Percentiles rank a stretch among this genome's conserved stretches.
Evolutionary conservation across 2,113 vertebrate genomes (phyloP).

Genomic region (Ardeotis arabs): DNA sequence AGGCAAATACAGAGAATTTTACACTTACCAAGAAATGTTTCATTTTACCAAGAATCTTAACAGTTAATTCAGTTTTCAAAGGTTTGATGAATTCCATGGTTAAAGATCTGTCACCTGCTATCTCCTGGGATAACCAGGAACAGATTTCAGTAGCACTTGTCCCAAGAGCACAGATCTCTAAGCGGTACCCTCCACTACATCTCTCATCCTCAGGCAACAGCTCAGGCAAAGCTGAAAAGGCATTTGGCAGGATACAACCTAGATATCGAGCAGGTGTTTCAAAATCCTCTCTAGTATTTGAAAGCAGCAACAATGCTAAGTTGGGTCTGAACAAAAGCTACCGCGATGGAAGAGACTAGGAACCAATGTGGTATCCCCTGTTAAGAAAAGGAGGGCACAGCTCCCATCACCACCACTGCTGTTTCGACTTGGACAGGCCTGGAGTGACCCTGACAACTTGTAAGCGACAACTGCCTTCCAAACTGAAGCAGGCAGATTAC

Average conservation of each 20-base stretch:
- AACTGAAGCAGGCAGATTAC: not conserved
- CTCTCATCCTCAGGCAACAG: not conserved
- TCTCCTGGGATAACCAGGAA: not conserved
- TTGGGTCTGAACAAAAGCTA: not conserved
- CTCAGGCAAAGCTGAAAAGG: not conserved
- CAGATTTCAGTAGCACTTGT: not conserved
- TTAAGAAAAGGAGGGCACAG: not conserved
- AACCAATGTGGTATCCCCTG: not conserved
- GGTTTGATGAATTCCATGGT: not conserved
- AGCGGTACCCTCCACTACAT: not conserved
- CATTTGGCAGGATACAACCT: not conserved
- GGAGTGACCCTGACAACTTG: not conserved
- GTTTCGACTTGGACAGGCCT: not conserved
- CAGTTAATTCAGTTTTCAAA: not conserved
- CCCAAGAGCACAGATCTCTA: not conserved
- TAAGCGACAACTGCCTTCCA: not conserved
- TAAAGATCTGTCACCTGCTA: not conserved
- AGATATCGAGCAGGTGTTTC: not conserved
- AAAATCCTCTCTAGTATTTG: not conserved
- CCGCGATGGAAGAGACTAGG: accelerated
- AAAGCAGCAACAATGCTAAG: not conserved
- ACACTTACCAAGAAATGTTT: not conserved
- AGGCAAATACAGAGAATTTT: not conserved
- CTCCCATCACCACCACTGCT: not conserved
- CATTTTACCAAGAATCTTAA: not conserved